phyloP scores from a whole-genome alignment of 2,888 invertebrate species.

The Meteorus colon region DNA sequence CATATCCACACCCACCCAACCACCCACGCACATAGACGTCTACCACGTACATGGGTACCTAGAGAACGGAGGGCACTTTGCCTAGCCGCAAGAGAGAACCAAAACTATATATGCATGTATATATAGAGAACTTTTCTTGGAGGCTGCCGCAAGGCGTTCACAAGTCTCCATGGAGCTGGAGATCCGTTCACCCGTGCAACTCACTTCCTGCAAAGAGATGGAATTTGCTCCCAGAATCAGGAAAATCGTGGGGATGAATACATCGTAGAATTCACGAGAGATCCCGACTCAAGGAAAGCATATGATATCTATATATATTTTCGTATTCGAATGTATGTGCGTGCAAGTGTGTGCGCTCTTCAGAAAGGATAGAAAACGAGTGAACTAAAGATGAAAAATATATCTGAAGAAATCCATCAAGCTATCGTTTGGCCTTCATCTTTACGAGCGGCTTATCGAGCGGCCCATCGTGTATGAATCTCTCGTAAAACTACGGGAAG shows the following conservation, averaged over 20 bases:
- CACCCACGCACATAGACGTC: background rate
- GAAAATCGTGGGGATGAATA: slow-evolving; percentile 37
- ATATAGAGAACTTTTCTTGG: slow-evolving; percentile 13
- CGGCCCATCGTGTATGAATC: slow-evolving; percentile 62
- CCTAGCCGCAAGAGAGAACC: slow-evolving; percentile 4
- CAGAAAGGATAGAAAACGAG: slow-evolving; percentile 10
- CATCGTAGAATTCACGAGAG: slow-evolving; percentile 18
- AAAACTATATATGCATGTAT: background rate
- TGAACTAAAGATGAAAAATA: slow-evolving; percentile 40
- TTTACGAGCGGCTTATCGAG: slow-evolving; percentile 61
- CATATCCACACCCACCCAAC: background rate
- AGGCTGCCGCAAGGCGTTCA: slow-evolving; percentile 19
- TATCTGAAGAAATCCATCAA: slow-evolving; percentile 50
- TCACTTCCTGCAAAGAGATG: slow-evolving; percentile 39
- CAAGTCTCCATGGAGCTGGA: slow-evolving; percentile 17
- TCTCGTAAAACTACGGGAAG: slow-evolving; percentile 58
- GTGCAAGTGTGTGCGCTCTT: background rate
- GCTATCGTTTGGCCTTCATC: slow-evolving; percentile 55
- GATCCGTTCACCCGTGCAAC: slow-evolving; percentile 44
- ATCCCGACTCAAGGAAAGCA: slow-evolving; percentile 8
- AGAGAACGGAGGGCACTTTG: background rate
- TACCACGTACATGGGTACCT: background rate
- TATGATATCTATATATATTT: slow-evolving; percentile 5
- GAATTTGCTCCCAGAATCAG: slow-evolving; percentile 44
- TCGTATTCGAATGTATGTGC: background rate